These are phyloP conservation scores for Acridotheres tristis DNA, from an alignment of 2,797 vertebrate genomes.

Conservation along the genomic window DNA sequence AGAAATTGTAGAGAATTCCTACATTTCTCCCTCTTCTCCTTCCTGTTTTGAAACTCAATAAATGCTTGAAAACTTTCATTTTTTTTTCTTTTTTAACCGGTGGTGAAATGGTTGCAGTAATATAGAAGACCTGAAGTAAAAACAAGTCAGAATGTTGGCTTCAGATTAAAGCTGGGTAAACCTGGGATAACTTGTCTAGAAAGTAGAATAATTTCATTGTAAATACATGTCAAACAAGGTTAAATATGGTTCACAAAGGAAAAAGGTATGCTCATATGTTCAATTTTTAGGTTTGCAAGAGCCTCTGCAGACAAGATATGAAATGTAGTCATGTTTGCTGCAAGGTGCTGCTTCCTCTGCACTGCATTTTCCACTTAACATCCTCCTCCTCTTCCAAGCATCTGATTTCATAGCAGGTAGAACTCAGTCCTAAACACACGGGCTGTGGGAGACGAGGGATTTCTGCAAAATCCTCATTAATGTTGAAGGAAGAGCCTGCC, in stretches of 20 bases:
- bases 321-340: neutral
- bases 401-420: neutral
- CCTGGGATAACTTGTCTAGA: neutral
- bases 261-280: neutral
- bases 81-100: neutral
- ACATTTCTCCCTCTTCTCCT: neutral
- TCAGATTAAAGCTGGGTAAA: conserved; percentile 31
- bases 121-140: neutral
- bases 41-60: neutral
- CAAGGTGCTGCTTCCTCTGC: neutral
- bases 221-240: neutral
- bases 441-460: neutral
- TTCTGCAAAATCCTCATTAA: neutral
- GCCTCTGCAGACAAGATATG: neutral
- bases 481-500: neutral
- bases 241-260: neutral
- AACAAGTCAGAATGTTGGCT: neutral
- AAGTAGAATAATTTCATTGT: neutral
- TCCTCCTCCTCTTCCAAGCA: neutral
- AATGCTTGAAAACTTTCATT: neutral
- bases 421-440: neutral
- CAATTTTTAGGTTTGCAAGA: neutral
- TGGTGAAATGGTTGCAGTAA: neutral
- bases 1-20: neutral
- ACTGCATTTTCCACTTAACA: neutral